Base-by-base conservation (phyloP, 2,888 invertebrate genomes). In the Hipparchia semele region DNA sequence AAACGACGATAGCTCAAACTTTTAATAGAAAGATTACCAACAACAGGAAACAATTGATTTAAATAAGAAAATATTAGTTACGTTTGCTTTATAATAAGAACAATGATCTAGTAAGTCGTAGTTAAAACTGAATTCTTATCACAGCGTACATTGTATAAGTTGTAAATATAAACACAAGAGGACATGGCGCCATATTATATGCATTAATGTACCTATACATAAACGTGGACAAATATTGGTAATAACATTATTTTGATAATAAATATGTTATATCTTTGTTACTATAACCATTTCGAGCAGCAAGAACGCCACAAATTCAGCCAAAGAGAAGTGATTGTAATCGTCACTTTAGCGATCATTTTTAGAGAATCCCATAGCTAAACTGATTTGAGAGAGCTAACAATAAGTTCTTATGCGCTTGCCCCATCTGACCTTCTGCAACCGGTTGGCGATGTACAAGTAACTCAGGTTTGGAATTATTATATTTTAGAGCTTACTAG, bases 61-160 rank as follows among this genome's bases (percentile, higher is more conserved):
- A 39, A 39, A 39, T 39, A 5, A 39, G 5, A 39, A 39, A 39
- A 39, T 12, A 10, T 53, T 53, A 12, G 10, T 13, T 13, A 6
- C 6, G 56, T 56, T 56, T 13, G 13, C 13, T 23, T 23, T 23
- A 23, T 23, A 13, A n/a, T 56, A 7, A 56, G n/a, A 13, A 54
- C n/a, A 54, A 51, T 51, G 51, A 51, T 51, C 39, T 12, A 54
- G n/a, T 54, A 54, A n/a, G 54, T n/a, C 54, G 53, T 53, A 53
- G 53, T 12, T 53, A 53, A 5, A 56, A 46, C 45, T 61, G 39
- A n/a, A 45, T 46, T 61, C 45, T 61, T 61, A 61, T 61, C 61
- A 61, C n/a, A 61, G 12, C 39, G 12, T 9, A 45, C 60, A 45
- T 59, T 33, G 60, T 46, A 46, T 61, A 46, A 12, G n/a, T n/a